phyloP scores from a whole-genome alignment of 2,113 vertebrate species.

The Pterophyllum scalare region DNA sequence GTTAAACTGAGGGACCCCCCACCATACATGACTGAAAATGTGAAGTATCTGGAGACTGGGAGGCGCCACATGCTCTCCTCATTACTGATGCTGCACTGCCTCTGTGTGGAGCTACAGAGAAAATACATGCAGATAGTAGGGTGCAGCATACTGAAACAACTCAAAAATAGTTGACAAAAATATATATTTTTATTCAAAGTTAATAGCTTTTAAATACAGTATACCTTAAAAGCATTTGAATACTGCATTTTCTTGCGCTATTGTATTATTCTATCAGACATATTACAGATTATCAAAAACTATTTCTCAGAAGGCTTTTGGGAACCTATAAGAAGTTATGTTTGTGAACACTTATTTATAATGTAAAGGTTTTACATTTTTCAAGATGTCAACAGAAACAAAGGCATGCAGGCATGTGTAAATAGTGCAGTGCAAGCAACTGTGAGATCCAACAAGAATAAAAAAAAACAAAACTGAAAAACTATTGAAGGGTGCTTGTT shows the following conservation, averaged over 20 bases:
- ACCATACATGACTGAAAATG: not conserved
- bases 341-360: slow-evolving; percentile 15
- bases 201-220: slow-evolving; percentile 73
- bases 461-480: not conserved
- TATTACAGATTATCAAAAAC: slow-evolving; percentile 56
- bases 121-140: slow-evolving; percentile 30
- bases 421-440: slow-evolving; percentile 8
- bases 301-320: slow-evolving; percentile 27
- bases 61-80: not conserved
- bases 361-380: not conserved
- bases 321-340: slow-evolving; percentile 23
- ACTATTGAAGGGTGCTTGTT: not conserved
- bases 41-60: not conserved
- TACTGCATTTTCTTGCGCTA: slow-evolving; percentile 62
- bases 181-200: slow-evolving; percentile 76
- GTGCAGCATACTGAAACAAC: not conserved
- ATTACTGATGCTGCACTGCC: slow-evolving; percentile 72
- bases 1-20: not conserved
- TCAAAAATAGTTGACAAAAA: slow-evolving; percentile 66
- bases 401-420: slow-evolving; percentile 10
- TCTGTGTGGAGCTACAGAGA: slow-evolving; percentile 61
- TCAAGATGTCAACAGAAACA: not conserved
- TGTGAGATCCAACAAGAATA: not conserved
- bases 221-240: slow-evolving; percentile 63
- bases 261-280: slow-evolving; percentile 7